Percentiles rank a stretch among this genome's conserved stretches.
phyloP scores from a whole-genome alignment of 2,797 vertebrate species.

The Dipus sagitta region DNA sequence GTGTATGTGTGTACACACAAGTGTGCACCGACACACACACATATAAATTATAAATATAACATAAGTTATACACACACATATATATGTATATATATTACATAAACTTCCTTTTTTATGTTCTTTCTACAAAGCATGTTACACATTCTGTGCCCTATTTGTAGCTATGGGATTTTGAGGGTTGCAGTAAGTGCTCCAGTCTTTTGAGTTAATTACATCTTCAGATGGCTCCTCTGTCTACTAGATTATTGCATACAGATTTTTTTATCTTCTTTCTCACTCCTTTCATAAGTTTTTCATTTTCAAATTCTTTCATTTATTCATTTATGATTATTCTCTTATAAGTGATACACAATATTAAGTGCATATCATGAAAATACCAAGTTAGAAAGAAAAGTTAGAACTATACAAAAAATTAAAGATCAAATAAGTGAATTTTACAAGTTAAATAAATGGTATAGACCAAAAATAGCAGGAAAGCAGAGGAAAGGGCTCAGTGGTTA shows the following conservation, averaged over 20 bases:
- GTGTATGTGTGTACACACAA: too few species aligned
- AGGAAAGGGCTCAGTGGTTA: background rate
- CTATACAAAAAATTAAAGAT: background rate
- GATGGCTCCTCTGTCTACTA: background rate
- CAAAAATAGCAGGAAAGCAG: background rate
- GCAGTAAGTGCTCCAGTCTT: background rate
- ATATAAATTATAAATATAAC: background rate
- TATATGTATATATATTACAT: background rate
- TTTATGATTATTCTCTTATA: background rate
- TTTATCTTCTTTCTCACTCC: background rate
- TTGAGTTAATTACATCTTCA: background rate
- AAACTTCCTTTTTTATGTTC: background rate
- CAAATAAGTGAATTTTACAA: conserved; percentile 10
- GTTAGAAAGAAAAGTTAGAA: background rate
- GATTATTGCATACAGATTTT: background rate
- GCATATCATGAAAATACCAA: background rate
- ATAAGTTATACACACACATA: too few species aligned
- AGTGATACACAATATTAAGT: background rate
- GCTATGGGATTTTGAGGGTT: background rate
- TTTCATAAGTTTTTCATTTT: background rate
- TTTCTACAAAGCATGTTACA: background rate
- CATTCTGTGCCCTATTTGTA: fast-evolving
- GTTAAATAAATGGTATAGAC: background rate
- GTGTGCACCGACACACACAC: too few species aligned
- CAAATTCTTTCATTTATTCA: background rate